These are phyloP conservation scores for Myopa tessellatipennis DNA, from an alignment of 2,888 invertebrate genomes.

Conservation along the genomic window DNA sequence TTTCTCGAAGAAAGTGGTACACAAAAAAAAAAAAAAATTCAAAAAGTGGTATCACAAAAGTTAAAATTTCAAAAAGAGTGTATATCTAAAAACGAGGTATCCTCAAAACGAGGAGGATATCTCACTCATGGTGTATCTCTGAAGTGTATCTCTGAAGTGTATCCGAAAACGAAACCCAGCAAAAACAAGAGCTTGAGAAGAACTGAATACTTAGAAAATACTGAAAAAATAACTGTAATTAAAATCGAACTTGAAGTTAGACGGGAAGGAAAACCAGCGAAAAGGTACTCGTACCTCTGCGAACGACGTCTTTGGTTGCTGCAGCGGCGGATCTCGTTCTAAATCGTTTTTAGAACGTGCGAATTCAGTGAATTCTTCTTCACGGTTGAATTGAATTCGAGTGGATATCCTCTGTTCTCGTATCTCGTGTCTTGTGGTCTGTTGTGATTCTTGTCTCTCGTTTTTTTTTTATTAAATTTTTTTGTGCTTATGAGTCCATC, in stretches of 20 bases:
- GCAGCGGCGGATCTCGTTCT: conserved; percentile 27
- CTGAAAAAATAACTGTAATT: too few relatives aligned
- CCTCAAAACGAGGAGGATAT: too few relatives aligned
- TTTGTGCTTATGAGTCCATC: not conserved
- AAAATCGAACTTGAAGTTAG: too few relatives aligned
- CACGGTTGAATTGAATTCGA: conserved; percentile 10
- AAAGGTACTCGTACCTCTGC: not conserved
- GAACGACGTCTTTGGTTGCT: not conserved
- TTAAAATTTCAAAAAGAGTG: too few relatives aligned
- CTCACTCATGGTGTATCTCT: too few relatives aligned
- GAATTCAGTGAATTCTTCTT: conserved; percentile 24
- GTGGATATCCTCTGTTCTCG: not conserved
- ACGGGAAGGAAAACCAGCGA: not conserved
- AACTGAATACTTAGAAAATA: not conserved
- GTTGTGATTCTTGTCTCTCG: not conserved
- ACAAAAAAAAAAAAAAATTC: not conserved
- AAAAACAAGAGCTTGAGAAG: not conserved
- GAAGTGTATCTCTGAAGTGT: too few relatives aligned
- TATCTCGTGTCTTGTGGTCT: not conserved
- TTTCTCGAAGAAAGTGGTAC: too few relatives aligned
- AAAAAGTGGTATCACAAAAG: too few relatives aligned
- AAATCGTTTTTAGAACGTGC: conserved; percentile 38
- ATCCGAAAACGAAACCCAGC: too few relatives aligned
- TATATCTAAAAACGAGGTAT: too few relatives aligned
- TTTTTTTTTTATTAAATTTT: not conserved